A percentile compares a stretch with the other conserved stretches of the same genome.
phyloP scores from a whole-genome alignment of 1,140 invertebrate species.

The Yoshiicerus persimilis region DNA sequence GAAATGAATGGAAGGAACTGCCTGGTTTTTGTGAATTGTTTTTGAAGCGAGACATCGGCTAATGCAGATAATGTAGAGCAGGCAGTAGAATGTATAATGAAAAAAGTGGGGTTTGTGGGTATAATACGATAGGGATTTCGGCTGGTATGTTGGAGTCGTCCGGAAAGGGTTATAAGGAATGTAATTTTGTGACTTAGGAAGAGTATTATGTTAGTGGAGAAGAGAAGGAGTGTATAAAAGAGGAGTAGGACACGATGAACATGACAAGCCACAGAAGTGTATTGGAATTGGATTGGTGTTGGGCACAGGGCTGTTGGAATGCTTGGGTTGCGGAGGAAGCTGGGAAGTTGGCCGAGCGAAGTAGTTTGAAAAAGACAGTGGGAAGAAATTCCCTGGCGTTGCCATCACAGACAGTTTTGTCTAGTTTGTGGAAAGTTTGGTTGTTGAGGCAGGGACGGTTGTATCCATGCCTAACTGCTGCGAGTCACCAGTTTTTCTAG shows the following conservation, averaged over 20 bases:
- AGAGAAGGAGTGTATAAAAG: neutral
- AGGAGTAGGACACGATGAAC: neutral
- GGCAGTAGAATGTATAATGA: no score
- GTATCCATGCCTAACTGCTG: neutral
- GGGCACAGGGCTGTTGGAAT: no score
- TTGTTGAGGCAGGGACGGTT: neutral
- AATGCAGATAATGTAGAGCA: no score
- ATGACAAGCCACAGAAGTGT: neutral
- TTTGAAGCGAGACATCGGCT: no score
- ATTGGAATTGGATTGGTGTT: neutral
- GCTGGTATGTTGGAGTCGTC: neutral
- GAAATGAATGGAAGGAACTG: no score
- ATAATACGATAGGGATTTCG: neutral
- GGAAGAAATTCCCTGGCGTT: neutral
- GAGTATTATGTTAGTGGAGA: neutral
- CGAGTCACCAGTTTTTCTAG: neutral
- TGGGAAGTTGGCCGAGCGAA: neutral
- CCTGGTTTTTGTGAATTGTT: no score
- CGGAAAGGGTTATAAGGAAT: neutral
- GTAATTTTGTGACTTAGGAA: neutral
- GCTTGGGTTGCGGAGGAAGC: no score
- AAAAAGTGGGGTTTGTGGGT: neutral
- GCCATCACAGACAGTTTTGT: neutral
- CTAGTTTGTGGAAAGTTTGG: neutral
- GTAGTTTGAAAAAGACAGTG: no score